Percentiles rank a stretch among this genome's conserved stretches.
Conservation (phyloP, 1,140 invertebrate genomes). For the Caenorhabditis tropicalis region DNA sequence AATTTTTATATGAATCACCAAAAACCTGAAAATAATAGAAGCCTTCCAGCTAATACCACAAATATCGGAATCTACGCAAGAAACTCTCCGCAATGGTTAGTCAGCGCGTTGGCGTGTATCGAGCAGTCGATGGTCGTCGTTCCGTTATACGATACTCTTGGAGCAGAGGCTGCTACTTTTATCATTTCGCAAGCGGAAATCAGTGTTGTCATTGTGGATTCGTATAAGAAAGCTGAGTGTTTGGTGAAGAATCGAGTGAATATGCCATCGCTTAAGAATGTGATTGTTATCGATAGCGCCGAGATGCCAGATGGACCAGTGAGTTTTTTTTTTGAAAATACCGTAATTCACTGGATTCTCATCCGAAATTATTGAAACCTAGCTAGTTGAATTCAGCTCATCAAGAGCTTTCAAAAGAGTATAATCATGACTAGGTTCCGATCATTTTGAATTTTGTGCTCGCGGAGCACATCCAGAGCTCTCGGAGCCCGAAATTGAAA, state of each 20-base stretch:
- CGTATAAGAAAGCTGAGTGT: background rate
- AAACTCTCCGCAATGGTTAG: conserved; percentile 93
- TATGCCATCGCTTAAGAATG: background rate
- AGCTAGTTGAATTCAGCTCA: no score
- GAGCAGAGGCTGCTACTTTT: conserved; percentile 90
- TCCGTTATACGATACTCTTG: conserved; percentile 94
- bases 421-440: no score
- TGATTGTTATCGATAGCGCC: conserved; percentile 16
- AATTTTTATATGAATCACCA: no score
- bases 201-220: conserved; percentile 48
- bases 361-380: no score
- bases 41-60: conserved; percentile 79
- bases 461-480: no score
- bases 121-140: conserved; percentile 92
- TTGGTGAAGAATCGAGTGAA: background rate
- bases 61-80: conserved; percentile 87
- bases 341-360: no score
- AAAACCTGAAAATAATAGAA: conserved; percentile 75
- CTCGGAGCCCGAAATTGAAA: no score
- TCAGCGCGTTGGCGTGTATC: conserved; percentile 90
- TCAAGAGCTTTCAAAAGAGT: no score
- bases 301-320: background rate
- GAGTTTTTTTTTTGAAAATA: background rate
- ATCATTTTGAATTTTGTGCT: no score
- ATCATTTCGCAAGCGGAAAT: conserved; percentile 84